Percentiles rank a stretch among this genome's conserved stretches.
Conservation (phyloP, 2,888 invertebrate species). For the Odontocolon sp. region DNA sequence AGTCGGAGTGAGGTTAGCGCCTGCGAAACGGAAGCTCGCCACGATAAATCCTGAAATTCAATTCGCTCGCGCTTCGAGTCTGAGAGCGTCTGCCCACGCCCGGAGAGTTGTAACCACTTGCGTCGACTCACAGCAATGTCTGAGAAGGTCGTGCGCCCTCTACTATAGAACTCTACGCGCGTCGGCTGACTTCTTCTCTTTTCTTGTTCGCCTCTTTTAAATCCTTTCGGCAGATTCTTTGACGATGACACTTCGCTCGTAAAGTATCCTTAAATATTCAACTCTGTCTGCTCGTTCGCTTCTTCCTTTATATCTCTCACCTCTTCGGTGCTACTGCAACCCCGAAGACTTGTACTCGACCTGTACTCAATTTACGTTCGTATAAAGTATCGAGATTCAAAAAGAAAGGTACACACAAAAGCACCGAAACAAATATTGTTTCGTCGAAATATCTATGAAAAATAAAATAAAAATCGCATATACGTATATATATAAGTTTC, state of each 20-base stretch:
- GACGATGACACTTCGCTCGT: slow-evolving; percentile 59
- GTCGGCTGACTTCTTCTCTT: slow-evolving; percentile 10
- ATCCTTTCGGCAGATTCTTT: slow-evolving; percentile 53
- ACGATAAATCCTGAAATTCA: slow-evolving; percentile 80
- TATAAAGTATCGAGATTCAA: slow-evolving; percentile 22
- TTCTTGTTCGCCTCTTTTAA: slow-evolving; percentile 36
- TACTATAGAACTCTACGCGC: slow-evolving; percentile 36
- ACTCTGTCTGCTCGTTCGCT: slow-evolving; percentile 22
- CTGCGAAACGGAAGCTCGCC: slow-evolving; percentile 78
- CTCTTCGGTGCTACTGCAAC: slow-evolving; percentile 20
- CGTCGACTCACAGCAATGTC: slow-evolving; percentile 54
- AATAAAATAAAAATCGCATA: slow-evolving; percentile 27
- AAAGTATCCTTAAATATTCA: slow-evolving; percentile 56
- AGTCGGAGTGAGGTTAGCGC: slow-evolving; percentile 48
- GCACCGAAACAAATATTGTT: slow-evolving; percentile 44
- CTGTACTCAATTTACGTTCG: slow-evolving; percentile 33
- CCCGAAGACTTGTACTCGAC: slow-evolving; percentile 25
- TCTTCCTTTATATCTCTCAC: slow-evolving; percentile 17
- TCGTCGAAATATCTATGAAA: slow-evolving; percentile 32
- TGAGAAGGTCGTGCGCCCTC: slow-evolving; percentile 46
- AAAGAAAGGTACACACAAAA: slow-evolving; percentile 28
- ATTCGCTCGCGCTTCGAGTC: slow-evolving; percentile 69
- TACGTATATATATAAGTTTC: slow-evolving; percentile 29
- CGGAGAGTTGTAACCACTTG: slow-evolving; percentile 62
- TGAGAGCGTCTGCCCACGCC: slow-evolving; percentile 60